These are phyloP conservation scores for Paracyclopina nana DNA, from an alignment of 1,140 invertebrate species.

Conservation along the genomic window DNA sequence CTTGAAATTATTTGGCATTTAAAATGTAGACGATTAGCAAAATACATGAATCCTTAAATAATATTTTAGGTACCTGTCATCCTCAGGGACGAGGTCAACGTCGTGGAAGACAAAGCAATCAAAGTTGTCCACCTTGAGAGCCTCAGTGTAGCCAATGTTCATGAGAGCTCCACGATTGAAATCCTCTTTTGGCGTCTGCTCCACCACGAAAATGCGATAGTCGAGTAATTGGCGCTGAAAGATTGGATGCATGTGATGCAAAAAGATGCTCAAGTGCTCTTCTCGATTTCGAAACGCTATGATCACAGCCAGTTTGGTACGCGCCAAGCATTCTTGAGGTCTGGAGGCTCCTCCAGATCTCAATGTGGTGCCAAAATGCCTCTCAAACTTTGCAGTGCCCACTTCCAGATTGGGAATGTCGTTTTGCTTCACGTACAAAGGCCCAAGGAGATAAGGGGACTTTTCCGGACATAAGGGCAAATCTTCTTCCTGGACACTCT, in stretches of 20 bases:
- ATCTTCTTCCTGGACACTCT: not conserved
- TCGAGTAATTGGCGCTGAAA: constrained; percentile 34
- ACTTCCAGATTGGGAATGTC: not conserved
- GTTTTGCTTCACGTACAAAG: not conserved
- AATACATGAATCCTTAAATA: not conserved
- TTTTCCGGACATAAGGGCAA: not conserved
- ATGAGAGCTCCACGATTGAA: constrained; percentile 46
- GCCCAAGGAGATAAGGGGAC: constrained; percentile 4
- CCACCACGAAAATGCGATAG: constrained; percentile 36
- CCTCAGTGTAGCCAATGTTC: constrained; percentile 41
- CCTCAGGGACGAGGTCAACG: constrained; percentile 43
- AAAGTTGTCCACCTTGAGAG: constrained; percentile 28
- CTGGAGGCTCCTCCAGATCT: not conserved
- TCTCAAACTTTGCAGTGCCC: not conserved
- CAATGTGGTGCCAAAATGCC: not conserved
- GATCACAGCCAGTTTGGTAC: constrained; percentile 18
- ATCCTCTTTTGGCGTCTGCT: constrained; percentile 26
- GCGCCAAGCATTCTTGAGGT: constrained; percentile 13
- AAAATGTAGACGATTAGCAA: not conserved
- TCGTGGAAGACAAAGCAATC: constrained; percentile 46
- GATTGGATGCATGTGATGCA: constrained; percentile 34
- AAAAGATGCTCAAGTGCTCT: constrained; percentile 29
- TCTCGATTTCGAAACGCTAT: constrained; percentile 27
- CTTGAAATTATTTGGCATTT: not conserved
- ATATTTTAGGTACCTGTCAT: constrained; percentile 42